Base-by-base conservation (phyloP, 2,888 invertebrate genomes). In the Drosophila greeni region DNA sequence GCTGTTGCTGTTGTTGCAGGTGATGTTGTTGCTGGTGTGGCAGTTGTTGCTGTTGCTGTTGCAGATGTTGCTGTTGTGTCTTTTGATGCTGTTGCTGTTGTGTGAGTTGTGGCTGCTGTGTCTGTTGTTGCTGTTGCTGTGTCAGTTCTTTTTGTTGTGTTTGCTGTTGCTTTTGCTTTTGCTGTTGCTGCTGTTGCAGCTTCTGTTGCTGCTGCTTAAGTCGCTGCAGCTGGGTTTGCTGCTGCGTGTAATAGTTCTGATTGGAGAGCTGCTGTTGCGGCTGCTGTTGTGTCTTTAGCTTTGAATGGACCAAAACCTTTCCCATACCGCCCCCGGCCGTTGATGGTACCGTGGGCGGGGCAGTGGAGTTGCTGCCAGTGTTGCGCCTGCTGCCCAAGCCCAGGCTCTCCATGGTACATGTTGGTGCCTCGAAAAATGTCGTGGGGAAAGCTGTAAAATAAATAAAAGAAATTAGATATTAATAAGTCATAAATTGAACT, bases 391-490 rank as follows among this genome's bases (percentile, higher is more conserved):
- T 88, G 86, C 88, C 86, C 72, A 84, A 64, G 73, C 87, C 87
- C 78, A 88, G 86, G 79, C 87, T 86, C 87, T 88, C 88, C 88
- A 88, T 88, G 84, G 88, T 87, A 87, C 88, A 88, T 88, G 84
- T 81, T 87, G 86, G 75, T n/a, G 51, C 52, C 42, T 34, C 42
- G 20, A 37, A 20, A 29, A 23, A 16, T 36, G 9, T 34, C n/a
- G n/a, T n/a, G n/a, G 23, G 37, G 34, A 39, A 47, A 58, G 49
- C 82, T 81, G 77, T 3, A 76, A 40, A 20, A 14, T 14, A 39
- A 39, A 39, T 12, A 2, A 12, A 18, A 3, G 6, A 37, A 37
- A 18, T 6, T 3, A 6, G 29, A 29, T 4, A 11, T 29, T 29
- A 29, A 29, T 9, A 29, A 29, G 26, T 20, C 2, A 3, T 20